phyloP scores from a whole-genome alignment of 2,113 vertebrate genomes.

The Crotalus helleri region DNA sequence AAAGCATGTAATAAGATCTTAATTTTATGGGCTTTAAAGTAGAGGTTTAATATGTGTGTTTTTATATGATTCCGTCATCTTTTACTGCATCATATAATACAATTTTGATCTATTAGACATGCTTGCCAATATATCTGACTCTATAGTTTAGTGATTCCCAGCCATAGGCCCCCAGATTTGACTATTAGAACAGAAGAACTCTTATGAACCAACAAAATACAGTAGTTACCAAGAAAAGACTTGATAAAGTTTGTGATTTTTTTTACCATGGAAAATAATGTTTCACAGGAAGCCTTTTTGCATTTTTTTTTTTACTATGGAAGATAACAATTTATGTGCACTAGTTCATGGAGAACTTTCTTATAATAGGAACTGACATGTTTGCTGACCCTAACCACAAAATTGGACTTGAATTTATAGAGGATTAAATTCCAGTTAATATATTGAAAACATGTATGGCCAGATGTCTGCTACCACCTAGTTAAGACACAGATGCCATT shows the following conservation, averaged over 20 bases:
- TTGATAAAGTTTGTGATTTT: background rate
- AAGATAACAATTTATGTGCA: background rate
- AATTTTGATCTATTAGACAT: background rate
- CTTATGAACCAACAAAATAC: background rate
- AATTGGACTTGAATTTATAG: background rate
- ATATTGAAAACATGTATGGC: background rate
- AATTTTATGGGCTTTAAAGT: conserved; percentile 25
- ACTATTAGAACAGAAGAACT: background rate
- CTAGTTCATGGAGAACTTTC: background rate
- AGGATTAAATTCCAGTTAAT: background rate
- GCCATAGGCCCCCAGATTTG: background rate
- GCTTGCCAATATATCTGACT: background rate
- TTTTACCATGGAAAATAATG: background rate
- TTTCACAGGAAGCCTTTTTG: background rate
- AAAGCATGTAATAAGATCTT: background rate
- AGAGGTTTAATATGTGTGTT: conserved; percentile 12
- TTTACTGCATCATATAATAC: background rate
- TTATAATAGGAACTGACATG: background rate
- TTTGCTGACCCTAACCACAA: background rate
- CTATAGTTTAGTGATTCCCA: background rate
- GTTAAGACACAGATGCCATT: background rate
- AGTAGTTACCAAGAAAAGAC: background rate
- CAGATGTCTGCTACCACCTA: background rate
- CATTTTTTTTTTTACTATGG: background rate
- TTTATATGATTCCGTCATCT: background rate